phyloP scores from a whole-genome alignment of 1,140 invertebrate species.

The Araneus ventricosus region DNA sequence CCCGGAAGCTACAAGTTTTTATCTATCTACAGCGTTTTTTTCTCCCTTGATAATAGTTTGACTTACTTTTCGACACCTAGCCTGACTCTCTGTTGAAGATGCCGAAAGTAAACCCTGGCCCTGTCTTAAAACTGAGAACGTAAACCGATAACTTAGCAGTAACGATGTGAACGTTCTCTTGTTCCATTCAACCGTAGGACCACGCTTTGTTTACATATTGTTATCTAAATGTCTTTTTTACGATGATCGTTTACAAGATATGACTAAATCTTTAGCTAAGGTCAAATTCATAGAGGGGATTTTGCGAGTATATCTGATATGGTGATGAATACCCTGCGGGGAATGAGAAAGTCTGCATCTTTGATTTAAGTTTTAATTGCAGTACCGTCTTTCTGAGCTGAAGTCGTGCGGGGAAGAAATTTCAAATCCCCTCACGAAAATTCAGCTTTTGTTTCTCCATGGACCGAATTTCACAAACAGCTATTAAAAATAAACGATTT shows the following conservation, averaged over 20 bases:
- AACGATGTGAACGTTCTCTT: not conserved
- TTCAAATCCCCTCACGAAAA: no score
- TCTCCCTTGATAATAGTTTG: not conserved
- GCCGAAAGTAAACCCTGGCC: not conserved
- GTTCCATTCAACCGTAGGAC: not conserved
- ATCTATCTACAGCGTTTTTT: not conserved
- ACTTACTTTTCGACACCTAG: conserved; percentile 53
- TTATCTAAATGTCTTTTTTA: conserved; percentile 68
- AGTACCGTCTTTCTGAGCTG: no score
- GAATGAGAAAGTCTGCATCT: no score
- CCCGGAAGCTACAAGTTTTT: not conserved
- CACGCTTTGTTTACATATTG: conserved; percentile 22
- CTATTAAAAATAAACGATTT: no score
- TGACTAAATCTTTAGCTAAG: not conserved
- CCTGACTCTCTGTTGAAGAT: not conserved
- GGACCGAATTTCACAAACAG: no score
- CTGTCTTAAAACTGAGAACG: conserved; percentile 10
- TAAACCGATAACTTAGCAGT: not conserved
- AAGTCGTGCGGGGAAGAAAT: no score
- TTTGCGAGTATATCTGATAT: not conserved
- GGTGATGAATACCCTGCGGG: not conserved
- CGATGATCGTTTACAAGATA: not conserved
- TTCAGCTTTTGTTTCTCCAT: no score
- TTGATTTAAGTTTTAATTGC: no score
- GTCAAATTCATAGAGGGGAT: not conserved